Base-by-base conservation (phyloP, 2,113 vertebrate genomes). In the Cryptoleucopteryx plumbea region DNA sequence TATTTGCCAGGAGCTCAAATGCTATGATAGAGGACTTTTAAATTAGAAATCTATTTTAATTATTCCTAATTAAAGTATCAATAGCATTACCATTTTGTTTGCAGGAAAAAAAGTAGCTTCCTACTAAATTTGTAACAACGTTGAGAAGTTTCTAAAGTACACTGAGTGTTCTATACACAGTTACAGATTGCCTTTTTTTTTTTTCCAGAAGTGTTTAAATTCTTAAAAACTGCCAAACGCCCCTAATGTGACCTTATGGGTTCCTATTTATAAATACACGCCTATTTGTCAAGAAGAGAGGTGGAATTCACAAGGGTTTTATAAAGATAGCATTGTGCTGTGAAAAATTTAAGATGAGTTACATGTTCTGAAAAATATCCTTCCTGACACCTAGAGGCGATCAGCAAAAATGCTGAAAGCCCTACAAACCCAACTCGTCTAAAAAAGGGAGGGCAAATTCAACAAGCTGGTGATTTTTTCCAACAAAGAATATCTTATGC, bases 341-440 rank as follows among this genome's bases (percentile, higher is more conserved):
- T 79, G 47, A 22, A 55, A 48, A 42, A 61, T 7, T 10, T 32
- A 40, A 61, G 50, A 58, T 11, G 18, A 72, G 27, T 70, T 88
- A 38, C 10, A 7, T 22, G 8, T 63, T 87, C 47, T 75, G 32
- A 65, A 72, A 95, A 90, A 96, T 55, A 88, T 17, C 52, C 70
- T 82, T 88, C 66, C 96, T 94, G 95, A 95, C 94, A 95, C 90
- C 95, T 96, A 94, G 73, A 94, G 91, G 93, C 1, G 1, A 50
- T 82, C 31, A 56, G 47, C 18, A 79, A 80, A 94, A 90, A 36
- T 29, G 66, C 84, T 53, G 4, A 61, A 82, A 58, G 19, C 5
- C 8, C 21, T 65, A 43, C 47, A 52, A 55, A 36, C 14, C 22
- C 11, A 65, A 26, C n/a, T 65, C 9, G 0, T 62, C 22, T 19